A percentile compares a stretch with the other conserved stretches of the same genome.
Evolutionary conservation across 2,113 vertebrate species (phyloP).

Genomic region (Sus scrofa): DNA sequence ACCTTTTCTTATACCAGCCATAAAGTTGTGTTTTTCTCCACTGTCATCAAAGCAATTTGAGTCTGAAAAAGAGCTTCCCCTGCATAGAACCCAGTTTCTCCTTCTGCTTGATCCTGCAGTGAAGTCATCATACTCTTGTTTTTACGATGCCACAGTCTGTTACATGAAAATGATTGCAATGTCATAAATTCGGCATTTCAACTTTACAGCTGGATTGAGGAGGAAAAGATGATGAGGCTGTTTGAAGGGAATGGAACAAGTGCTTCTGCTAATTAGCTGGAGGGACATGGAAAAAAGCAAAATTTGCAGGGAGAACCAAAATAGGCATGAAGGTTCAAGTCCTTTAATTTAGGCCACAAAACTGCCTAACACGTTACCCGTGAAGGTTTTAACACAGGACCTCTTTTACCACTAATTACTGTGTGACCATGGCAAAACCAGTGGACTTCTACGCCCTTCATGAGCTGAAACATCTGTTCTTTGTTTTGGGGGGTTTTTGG

Average conservation of each 20-base stretch:
- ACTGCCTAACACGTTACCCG: neutral
- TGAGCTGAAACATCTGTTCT: slow-evolving; percentile 66
- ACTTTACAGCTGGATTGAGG: slow-evolving; percentile 66
- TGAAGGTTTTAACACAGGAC: slow-evolving; percentile 77
- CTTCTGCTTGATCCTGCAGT: slow-evolving; percentile 58
- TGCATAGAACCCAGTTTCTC: slow-evolving; percentile 1
- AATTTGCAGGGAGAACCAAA: slow-evolving; percentile 55
- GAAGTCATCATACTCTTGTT: slow-evolving; percentile 75
- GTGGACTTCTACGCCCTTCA: slow-evolving; percentile 48
- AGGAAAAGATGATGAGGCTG: slow-evolving; percentile 61
- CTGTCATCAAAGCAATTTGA: slow-evolving; percentile 52
- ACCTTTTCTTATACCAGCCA: slow-evolving; percentile 32
- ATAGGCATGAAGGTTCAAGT: neutral
- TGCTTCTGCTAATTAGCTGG: slow-evolving; percentile 68
- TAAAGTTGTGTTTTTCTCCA: slow-evolving; percentile 15
- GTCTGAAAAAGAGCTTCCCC: slow-evolving; percentile 30
- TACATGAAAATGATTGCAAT: slow-evolving; percentile 78
- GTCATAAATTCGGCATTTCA: slow-evolving; percentile 78
- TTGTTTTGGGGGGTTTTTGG: no score
- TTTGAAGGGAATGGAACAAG: slow-evolving; percentile 38
- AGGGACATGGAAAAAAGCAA: neutral
- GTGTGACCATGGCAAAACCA: slow-evolving; percentile 70
- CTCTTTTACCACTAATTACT: slow-evolving; percentile 76
- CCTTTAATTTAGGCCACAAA: slow-evolving; percentile 75
- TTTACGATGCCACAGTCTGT: slow-evolving; percentile 78